Conservation (phyloP, 1,140 invertebrate genomes). For the Drosophila saltans region DNA sequence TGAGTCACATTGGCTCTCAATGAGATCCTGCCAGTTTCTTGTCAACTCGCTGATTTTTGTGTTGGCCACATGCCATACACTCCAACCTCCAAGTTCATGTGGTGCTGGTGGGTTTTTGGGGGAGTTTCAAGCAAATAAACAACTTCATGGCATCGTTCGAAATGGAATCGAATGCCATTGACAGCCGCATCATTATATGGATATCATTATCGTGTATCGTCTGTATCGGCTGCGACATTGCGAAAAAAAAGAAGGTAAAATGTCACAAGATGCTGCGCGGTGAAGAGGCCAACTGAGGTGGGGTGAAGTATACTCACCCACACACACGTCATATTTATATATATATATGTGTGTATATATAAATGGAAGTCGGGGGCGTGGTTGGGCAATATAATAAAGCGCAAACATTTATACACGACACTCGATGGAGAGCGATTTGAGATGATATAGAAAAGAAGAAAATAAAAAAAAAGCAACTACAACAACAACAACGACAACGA, state of each 20-base stretch:
- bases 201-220: slow-evolving; percentile 81
- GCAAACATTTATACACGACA: slow-evolving; percentile 82
- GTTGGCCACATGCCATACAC: slow-evolving; percentile 43
- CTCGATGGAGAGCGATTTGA: slow-evolving; percentile 50
- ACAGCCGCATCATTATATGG: slow-evolving; percentile 81
- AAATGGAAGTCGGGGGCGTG: slow-evolving; percentile 32
- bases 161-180: slow-evolving; percentile 67
- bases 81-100: neutral
- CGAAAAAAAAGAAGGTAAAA: slow-evolving; percentile 68
- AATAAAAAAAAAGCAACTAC: neutral
- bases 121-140: slow-evolving; percentile 29
- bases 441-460: slow-evolving; percentile 51
- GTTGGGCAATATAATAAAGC: slow-evolving; percentile 78
- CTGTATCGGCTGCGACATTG: slow-evolving; percentile 48
- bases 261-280: slow-evolving; percentile 73
- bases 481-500: neutral
- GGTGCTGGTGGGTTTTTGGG: neutral
- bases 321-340: neutral
- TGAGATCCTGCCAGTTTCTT: slow-evolving; percentile 30
- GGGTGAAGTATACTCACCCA: neutral
- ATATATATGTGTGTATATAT: too few species aligned
- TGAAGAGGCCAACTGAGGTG: slow-evolving; percentile 30
- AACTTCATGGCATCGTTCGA: slow-evolving; percentile 40
- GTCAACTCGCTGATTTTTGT: slow-evolving; percentile 1
- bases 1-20: slow-evolving; percentile 40